phyloP scores from a whole-genome alignment of 1,140 invertebrate genomes.

The Lanistes nyassanus region DNA sequence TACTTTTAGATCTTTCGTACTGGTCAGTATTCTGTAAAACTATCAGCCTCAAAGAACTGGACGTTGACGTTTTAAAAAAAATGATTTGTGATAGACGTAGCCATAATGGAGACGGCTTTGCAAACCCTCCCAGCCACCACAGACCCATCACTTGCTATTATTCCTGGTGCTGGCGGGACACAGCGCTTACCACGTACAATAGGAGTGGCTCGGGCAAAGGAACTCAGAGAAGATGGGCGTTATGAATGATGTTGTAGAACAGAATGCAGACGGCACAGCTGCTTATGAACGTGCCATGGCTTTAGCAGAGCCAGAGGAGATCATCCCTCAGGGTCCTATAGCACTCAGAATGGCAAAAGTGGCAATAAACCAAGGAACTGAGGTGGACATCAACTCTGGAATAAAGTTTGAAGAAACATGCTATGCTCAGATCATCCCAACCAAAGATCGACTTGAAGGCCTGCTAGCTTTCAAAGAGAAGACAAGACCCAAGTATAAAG shows the following conservation, averaged over 20 bases:
- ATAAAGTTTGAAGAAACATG: conserved; percentile 92
- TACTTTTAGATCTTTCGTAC: no score
- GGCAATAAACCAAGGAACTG: conserved; percentile 82
- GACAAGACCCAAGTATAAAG: conserved; percentile 80
- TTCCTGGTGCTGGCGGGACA: conserved; percentile 89
- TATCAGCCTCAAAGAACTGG: no score
- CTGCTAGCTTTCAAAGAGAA: conserved; percentile 94
- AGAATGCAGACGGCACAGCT: conserved; percentile 87
- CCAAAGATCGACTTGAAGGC: conserved; percentile 93
- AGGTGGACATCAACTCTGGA: conserved; percentile 85
- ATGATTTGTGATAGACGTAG: no score
- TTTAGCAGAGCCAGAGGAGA: conserved; percentile 90
- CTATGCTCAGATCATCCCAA: conserved; percentile 90
- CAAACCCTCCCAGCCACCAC: no score
- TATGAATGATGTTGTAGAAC: conserved; percentile 87
- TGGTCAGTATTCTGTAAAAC: no score
- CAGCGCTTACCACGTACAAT: conserved; percentile 91
- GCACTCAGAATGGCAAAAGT: conserved; percentile 91
- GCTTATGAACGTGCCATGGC: conserved; percentile 85
- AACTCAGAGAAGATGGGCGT: conserved; percentile 85
- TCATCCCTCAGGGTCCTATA: conserved; percentile 90
- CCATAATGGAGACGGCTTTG: no score
- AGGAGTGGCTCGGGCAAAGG: conserved; percentile 89
- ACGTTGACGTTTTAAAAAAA: no score
- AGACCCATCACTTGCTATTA: conserved; percentile 94